Conservation (phyloP, 2,888 invertebrate genomes). For the Cylloceria caligata region DNA sequence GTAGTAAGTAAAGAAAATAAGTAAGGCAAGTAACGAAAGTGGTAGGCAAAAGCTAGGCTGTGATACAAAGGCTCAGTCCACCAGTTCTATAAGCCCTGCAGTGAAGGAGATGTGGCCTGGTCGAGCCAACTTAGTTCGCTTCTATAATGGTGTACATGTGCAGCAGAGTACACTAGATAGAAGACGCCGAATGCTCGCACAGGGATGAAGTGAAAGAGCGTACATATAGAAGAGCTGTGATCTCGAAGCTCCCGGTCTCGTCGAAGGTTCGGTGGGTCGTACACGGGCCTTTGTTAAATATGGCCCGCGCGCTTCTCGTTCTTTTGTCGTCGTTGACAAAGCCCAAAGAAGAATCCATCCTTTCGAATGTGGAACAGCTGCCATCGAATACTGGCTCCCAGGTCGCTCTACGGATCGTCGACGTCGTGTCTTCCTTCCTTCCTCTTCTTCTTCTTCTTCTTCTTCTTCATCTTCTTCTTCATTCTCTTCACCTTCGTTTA, state of each 20-base stretch:
- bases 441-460: background rate
- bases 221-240: slow-evolving; percentile 27
- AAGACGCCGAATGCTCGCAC: slow-evolving; percentile 39
- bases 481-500: background rate
- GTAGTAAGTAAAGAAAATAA: slow-evolving; percentile 3
- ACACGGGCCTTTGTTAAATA: slow-evolving; percentile 64
- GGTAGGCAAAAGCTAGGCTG: background rate
- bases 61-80: background rate
- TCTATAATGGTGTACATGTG: slow-evolving; percentile 24
- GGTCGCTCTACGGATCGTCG: slow-evolving; percentile 52
- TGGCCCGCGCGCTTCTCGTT: slow-evolving; percentile 71
- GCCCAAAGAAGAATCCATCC: slow-evolving; percentile 84
- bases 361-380: slow-evolving; percentile 84
- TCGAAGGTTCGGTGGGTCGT: slow-evolving; percentile 58
- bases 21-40: background rate
- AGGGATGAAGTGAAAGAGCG: slow-evolving; percentile 26
- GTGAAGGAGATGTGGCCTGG: background rate
- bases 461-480: slow-evolving; percentile 7
- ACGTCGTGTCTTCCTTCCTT: slow-evolving; percentile 10
- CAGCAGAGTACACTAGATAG: slow-evolving; percentile 7
- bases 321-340: slow-evolving; percentile 82
- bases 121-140: slow-evolving; percentile 28
- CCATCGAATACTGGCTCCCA: slow-evolving; percentile 81
- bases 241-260: slow-evolving; percentile 33
- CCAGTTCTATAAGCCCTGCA: slow-evolving; percentile 24